These are phyloP conservation scores for Sapajus apella DNA, from an alignment of 2,113 vertebrate genomes.

Conservation along the genomic window DNA sequence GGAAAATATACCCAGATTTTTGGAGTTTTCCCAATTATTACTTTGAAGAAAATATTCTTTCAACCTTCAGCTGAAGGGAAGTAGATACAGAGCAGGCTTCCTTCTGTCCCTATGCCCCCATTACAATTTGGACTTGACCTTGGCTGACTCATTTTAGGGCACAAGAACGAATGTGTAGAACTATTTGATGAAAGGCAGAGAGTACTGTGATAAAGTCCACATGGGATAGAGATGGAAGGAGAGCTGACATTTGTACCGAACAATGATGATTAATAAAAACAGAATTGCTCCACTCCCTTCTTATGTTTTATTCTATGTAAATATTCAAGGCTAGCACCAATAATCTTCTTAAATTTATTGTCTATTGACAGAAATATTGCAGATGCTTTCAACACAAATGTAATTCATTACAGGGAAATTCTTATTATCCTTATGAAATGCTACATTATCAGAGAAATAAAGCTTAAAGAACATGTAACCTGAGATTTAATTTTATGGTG, in stretches of 20 bases:
- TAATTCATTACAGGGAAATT: conserved; percentile 68
- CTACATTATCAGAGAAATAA: conserved; percentile 43
- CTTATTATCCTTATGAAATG: conserved; percentile 48
- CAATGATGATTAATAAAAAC: conserved; percentile 81
- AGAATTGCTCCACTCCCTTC: conserved; percentile 13
- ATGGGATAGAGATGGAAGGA: conserved; percentile 66
- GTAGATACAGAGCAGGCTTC: conserved; percentile 52
- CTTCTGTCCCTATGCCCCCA: conserved; percentile 47
- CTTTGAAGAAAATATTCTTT: conserved; percentile 54
- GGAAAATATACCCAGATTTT: neutral
- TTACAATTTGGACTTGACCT: conserved; percentile 75
- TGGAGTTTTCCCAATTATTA: neutral
- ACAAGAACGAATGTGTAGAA: conserved; percentile 63
- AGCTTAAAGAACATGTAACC: conserved; percentile 12
- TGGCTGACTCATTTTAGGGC: conserved; percentile 51
- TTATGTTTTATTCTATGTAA: conserved; percentile 31
- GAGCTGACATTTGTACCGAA: conserved; percentile 83
- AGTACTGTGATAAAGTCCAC: conserved; percentile 81
- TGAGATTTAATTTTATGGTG: conserved; percentile 4
- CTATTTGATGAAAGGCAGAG: conserved; percentile 84
- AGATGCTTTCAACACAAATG: conserved; percentile 71
- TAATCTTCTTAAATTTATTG: conserved; percentile 79
- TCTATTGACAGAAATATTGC: conserved; percentile 79
- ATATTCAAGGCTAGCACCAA: conserved; percentile 49
- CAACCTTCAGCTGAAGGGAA: neutral